Base-by-base conservation (phyloP, 1,140 invertebrate genomes). In the Drosophila littoralis region DNA sequence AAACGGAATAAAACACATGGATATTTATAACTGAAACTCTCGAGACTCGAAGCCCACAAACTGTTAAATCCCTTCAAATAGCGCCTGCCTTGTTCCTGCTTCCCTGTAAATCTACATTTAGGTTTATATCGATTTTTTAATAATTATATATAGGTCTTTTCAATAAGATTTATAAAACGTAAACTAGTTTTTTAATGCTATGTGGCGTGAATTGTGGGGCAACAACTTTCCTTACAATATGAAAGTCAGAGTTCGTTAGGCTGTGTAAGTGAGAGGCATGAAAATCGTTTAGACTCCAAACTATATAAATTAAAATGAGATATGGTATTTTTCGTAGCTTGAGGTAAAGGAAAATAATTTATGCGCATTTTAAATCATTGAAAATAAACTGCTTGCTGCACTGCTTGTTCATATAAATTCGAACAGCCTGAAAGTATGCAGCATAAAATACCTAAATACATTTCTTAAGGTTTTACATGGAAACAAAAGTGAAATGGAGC, bases 21-120 rank as follows among this genome's bases (percentile, higher is more conserved):
- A 88, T 88, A 86, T 86, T 88, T 79, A 70, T 73, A 60, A 65
- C 57, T 52, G 50, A 60, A 50, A 63, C 60, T 51, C 59, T 67
- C 43, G 12, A 60, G 77, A 66, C 22, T 67, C 40, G 60, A 63
- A 66, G 50, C 43, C 64, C 45, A 52, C n/a, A 63, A 15, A n/a
- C 42, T 83, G 76, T 83, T 70, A 60, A 42, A 60, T 38, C 60
- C 51, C 33, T 63, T 48, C 8, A 46, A 58, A 59, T 61, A 61
- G 13, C n/a, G 55, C 33, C 22, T 48, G 22, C 28, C n/a, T 22
- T 12, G 17, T 52, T 59, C 55, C 64, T 54, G 43, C 35, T 59
- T 46, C 46, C 40, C 40, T 2, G 22, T 22, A 71, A 50, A 38
- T 40, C 42, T 66, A 48, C 32, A 64, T 60, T 68, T 65, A 81